Conservation (phyloP, 2,113 vertebrate species). For the Tangachromis dhanisi region DNA sequence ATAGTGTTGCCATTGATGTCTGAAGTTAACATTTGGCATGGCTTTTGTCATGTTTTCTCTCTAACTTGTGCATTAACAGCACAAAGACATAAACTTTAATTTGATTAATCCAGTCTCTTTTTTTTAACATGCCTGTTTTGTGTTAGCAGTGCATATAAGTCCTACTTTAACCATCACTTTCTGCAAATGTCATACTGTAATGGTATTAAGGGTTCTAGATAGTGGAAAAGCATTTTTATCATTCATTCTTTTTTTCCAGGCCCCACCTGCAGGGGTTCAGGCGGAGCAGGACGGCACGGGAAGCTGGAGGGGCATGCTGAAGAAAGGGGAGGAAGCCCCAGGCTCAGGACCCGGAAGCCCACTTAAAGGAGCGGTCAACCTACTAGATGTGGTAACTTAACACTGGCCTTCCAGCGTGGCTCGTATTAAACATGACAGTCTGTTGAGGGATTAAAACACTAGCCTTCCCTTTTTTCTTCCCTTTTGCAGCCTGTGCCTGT, state of each 20-base stretch:
- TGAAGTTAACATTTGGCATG: not conserved
- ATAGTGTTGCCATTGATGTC: not conserved
- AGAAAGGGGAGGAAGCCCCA: slow-evolving; percentile 84
- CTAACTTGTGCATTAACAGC: not conserved
- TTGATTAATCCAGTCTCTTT: not conserved
- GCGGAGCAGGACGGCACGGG: slow-evolving; percentile 79
- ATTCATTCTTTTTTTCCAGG: not conserved
- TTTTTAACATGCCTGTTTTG: not conserved
- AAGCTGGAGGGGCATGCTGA: slow-evolving; percentile 95
- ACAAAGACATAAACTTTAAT: not conserved
- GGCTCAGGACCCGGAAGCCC: slow-evolving; percentile 84
- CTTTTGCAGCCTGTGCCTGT: slow-evolving; percentile 88
- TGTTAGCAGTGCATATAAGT: not conserved
- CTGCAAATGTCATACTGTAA: not conserved
- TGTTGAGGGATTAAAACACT: not conserved
- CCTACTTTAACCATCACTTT: not conserved
- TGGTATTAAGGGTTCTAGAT: rapidly evolving
- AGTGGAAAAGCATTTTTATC: not conserved
- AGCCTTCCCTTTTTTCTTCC: rapidly evolving
- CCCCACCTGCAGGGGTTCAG: slow-evolving; percentile 56
- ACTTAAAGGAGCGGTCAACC: slow-evolving; percentile 87
- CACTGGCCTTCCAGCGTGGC: not conserved
- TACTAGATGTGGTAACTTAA: slow-evolving; percentile 87
- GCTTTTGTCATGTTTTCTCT: not conserved
- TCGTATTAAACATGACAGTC: no score